Conservation (phyloP, 64 coral and sea anemone species). For the Dendrophyllia cribrosa region DNA sequence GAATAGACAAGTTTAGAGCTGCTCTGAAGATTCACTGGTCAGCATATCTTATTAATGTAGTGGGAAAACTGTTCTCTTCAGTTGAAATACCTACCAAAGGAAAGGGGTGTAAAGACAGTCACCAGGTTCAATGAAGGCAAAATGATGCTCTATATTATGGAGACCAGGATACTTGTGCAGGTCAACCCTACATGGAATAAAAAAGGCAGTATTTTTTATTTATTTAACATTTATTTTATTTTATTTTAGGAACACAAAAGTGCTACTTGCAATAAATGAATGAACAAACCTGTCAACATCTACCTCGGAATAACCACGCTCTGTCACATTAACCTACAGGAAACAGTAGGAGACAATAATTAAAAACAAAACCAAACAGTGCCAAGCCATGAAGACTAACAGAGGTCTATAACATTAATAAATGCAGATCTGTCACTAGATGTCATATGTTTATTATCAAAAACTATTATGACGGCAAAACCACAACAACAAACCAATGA, state of each 20-base stretch:
- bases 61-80: too few species aligned
- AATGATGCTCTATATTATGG: constrained; percentile 77
- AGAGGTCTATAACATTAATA: too few species aligned
- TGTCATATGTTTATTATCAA: too few species aligned
- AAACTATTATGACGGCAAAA: too few species aligned
- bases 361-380: background rate
- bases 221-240: background rate
- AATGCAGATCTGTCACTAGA: too few species aligned
- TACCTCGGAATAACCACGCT: constrained; percentile 82
- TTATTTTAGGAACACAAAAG: too few species aligned
- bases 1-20: too few species aligned
- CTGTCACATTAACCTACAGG: constrained; percentile 79
- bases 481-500: too few species aligned
- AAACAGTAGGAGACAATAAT: background rate
- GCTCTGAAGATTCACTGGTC: too few species aligned
- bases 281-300: constrained; percentile 85
- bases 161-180: constrained; percentile 88
- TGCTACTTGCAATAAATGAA: background rate
- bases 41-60: too few species aligned
- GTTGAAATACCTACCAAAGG: constrained; percentile 69
- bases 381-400: background rate
- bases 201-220: background rate
- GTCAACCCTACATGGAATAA: constrained; percentile 70
- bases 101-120: constrained; percentile 91
- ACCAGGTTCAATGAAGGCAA: constrained; percentile 67